Conservation (phyloP, 2,113 vertebrate genomes). For the Esox niger region DNA sequence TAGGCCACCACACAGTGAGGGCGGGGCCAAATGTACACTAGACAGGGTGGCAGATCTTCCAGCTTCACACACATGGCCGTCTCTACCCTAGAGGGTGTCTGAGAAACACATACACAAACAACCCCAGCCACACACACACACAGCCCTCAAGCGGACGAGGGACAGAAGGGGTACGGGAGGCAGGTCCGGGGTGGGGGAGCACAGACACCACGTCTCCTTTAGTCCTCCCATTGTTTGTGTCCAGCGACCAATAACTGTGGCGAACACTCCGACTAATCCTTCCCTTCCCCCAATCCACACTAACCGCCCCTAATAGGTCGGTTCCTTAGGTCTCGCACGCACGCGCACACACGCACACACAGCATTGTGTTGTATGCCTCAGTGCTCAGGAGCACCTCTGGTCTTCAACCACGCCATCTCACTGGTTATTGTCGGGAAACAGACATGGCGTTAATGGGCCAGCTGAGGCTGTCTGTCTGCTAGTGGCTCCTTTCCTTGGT, state of each 20-base stretch:
- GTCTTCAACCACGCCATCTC: constrained; percentile 70
- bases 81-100: constrained; percentile 37
- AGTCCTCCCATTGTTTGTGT: constrained; percentile 72
- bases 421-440: constrained; percentile 69
- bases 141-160: constrained; percentile 44
- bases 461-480: constrained; percentile 69
- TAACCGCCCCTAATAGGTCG: constrained; percentile 53
- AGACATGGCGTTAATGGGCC: constrained; percentile 67
- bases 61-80: constrained; percentile 57
- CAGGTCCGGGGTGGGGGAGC: constrained; percentile 43
- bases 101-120: constrained; percentile 36
- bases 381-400: constrained; percentile 55
- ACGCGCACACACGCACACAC: constrained; percentile 10
- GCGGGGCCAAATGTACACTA: constrained; percentile 20
- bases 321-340: constrained; percentile 55
- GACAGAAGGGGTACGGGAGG: constrained; percentile 44
- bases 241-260: constrained; percentile 72
- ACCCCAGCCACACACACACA: constrained; percentile 30
- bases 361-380: constrained; percentile 40
- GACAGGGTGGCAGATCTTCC: constrained; percentile 57
- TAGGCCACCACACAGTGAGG: constrained; percentile 21
- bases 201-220: constrained; percentile 68
- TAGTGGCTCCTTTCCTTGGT: constrained; percentile 66
- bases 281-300: constrained; percentile 55
- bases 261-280: constrained; percentile 67